Percentiles rank a stretch among this genome's conserved stretches.
These are phyloP conservation scores for Lutjanus argentimaculatus DNA, from an alignment of 2,797 vertebrate species.

Conservation along the genomic window DNA sequence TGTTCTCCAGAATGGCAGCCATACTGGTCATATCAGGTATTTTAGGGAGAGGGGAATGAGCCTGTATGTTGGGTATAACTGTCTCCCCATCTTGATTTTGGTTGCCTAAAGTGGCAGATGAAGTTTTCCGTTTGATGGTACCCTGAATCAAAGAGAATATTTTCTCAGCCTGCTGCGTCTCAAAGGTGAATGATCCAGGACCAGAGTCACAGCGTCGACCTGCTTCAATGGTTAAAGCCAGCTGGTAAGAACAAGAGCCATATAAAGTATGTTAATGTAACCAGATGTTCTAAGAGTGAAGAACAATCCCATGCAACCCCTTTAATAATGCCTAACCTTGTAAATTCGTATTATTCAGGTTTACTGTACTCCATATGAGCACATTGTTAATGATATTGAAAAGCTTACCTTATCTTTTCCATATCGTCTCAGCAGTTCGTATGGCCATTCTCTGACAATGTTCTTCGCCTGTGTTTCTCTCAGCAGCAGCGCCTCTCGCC, in stretches of 20 bases:
- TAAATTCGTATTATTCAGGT: neutral
- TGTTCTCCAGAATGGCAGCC: conserved; percentile 43
- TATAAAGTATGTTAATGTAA: neutral
- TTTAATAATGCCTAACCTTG: neutral
- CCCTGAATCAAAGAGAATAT: conserved; percentile 91
- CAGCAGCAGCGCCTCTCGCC: conserved; percentile 85
- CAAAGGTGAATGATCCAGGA: conserved; percentile 94
- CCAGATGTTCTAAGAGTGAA: neutral
- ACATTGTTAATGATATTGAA: neutral
- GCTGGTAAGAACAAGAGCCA: conserved; percentile 74
- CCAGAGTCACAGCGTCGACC: conserved; percentile 94
- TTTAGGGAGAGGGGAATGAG: conserved; percentile 81
- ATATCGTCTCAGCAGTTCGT: conserved; percentile 92
- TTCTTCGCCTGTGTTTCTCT: conserved; percentile 82
- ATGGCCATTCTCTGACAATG: conserved; percentile 89
- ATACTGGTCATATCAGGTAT: conserved; percentile 39
- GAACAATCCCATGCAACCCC: neutral
- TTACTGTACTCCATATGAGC: neutral
- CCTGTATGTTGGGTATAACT: conserved; percentile 10
- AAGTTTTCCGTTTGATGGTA: conserved; percentile 88
- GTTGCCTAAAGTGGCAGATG: conserved; percentile 6
- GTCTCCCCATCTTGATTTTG: conserved; percentile 47
- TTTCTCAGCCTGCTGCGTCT: conserved; percentile 91
- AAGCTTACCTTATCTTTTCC: conserved; percentile 91
- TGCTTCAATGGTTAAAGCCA: conserved; percentile 93